These are phyloP conservation scores for Nephrocerus scutellatus DNA, from an alignment of 2,888 invertebrate species.

Conservation along the genomic window DNA sequence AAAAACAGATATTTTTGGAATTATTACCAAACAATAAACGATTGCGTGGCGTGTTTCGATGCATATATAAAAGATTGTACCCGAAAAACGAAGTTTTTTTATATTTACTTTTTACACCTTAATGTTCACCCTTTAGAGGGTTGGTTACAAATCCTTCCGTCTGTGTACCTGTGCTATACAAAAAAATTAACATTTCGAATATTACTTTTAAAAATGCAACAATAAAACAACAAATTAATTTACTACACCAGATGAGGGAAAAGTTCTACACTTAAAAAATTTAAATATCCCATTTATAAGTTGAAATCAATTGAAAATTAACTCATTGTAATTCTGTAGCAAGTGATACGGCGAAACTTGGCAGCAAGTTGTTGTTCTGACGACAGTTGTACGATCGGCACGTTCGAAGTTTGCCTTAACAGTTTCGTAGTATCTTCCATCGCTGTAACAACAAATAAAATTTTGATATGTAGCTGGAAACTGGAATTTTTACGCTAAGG, in stretches of 20 bases:
- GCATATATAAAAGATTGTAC: too few relatives aligned
- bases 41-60: too few relatives aligned
- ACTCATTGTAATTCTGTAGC: slow-evolving; percentile 85
- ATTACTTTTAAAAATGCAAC: not conserved
- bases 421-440: slow-evolving; percentile 98
- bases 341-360: slow-evolving; percentile 90
- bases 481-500: not conserved
- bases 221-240: not conserved
- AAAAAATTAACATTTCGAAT: not conserved
- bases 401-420: slow-evolving; percentile 99
- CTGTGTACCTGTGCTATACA: not conserved
- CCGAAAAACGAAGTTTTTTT: too few relatives aligned
- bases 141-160: too few relatives aligned
- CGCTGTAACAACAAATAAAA: slow-evolving; percentile 55
- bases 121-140: too few relatives aligned
- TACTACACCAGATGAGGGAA: slow-evolving; percentile 4
- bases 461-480: not conserved
- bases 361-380: slow-evolving; percentile 93
- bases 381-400: slow-evolving; percentile 93
- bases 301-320: slow-evolving; percentile 94
- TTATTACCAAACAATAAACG: too few relatives aligned
- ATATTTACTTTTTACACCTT: too few relatives aligned
- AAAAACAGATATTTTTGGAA: too few relatives aligned
- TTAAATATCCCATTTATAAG: too few relatives aligned
- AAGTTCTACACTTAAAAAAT: too few relatives aligned